Evolutionary conservation across 2,888 invertebrate species (phyloP), one percentile per base, ranked within the genome.

Genomic region (Coremacera marginata): DNA sequence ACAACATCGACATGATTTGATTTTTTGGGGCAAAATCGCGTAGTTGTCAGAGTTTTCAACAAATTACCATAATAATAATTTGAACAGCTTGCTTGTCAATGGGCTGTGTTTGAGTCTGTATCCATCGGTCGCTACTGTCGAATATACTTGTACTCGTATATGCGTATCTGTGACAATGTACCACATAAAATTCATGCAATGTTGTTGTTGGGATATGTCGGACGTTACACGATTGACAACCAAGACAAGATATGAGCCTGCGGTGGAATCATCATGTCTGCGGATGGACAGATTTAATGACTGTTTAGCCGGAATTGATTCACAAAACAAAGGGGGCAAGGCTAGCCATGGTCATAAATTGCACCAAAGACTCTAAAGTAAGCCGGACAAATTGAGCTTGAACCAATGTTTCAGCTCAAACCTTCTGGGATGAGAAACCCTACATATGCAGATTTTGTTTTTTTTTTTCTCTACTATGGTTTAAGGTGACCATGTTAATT

Each of bases 41-140:
- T 75, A 77, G 72, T 77, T 75, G 75, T 75, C 19, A 19, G 34
- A 78, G 76, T 75, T 78, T 77, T 77, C 70, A 72, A 68, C 77
- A 75, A 80, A 78, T 80, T 80, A 78, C 75, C 79, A 80, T 80
- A 77, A 77, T 76, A 78, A 78, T 74, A 74, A 76, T 70, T 62
- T 37, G 22, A 68, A 44, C 44, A 65, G 34, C 73, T 22, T 52
- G 34, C 73, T 22, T 52, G 70, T 55, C 55, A 70, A 70, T 52
- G 19, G 25, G 55, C 34, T 31, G n/a, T 22, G 14, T 19, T 44
- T 16, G 16, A 37, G 71, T 51, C 34, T n/a, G 22, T 49, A 25
- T 16, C 16, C 3, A n/a, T 25, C n/a, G 63, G 16, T 31, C 31
- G 31, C 7, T 34, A n/a, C 25, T 8, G 8, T 44, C 27, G 55